Base-by-base conservation (phyloP, 2,113 vertebrate species). In the Gambusia affinis region DNA sequence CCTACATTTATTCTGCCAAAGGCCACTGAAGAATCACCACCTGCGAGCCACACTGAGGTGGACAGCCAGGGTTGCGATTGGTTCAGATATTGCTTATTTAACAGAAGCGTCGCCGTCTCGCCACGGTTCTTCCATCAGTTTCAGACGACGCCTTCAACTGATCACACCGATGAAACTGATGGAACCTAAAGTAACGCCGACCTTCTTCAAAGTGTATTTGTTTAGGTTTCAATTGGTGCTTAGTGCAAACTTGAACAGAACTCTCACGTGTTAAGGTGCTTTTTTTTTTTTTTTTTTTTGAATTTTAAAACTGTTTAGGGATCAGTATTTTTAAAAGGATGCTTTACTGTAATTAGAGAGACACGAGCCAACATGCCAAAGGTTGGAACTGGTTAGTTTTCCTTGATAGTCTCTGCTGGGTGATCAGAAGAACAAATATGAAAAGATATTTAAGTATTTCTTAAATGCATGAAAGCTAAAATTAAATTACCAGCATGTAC, bases 21-120 rank as follows among this genome's bases (percentile, higher is more conserved):
- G 83, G 82, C 87, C 83, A 82, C 85, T 73, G 82, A 66, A 83
- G 33, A 67, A 62, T 37, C 64, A 27, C 73, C 17, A 74, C 69
- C 70, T 78, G 68, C 64, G 60, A 70, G 78, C 61, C 72, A 54
- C 65, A 67, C 72, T 60, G 75, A 69, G 62, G 80, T 61, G 76
- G 67, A 76, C 79, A 81, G 72, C 70, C 81, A 60, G 30, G 17
- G 60, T 70, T 82, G 63, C 11, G 61, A 79, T 70, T 76, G n/a
- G 78, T 86, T 87, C 64, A 76, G 78, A 88, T 89, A 92, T 92
- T 92, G 88, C 89, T 91, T 85, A 67, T 37, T 67, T 74, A 81
- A 80, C 68, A 42, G 30, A 75, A 63, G 67, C 6, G 5, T 60
- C 54, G 5, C n/a, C 47, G 3, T 44, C 35, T 63, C 67, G 27